Conservation (phyloP, 2,113 vertebrate genomes). For the Nothobranchius furzeri region DNA sequence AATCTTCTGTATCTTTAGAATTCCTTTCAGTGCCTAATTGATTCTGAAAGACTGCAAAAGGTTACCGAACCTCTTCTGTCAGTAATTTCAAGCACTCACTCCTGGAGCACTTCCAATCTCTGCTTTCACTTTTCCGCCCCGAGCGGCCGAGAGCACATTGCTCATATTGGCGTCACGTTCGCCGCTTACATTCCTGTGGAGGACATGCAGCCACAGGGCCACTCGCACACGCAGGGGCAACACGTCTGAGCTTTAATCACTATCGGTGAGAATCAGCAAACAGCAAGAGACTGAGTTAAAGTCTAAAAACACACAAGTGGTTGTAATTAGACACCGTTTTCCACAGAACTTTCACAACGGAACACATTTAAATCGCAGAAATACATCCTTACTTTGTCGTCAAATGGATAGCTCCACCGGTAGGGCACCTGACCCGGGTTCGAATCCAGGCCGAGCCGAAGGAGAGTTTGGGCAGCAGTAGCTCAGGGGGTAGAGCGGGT, state of each 20-base stretch:
- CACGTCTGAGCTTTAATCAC: constrained; percentile 42
- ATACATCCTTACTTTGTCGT: background rate
- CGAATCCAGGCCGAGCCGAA: no score
- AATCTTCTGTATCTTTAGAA: constrained; percentile 68
- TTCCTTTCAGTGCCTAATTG: constrained; percentile 69
- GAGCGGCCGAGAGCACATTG: constrained; percentile 64
- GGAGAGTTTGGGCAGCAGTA: no score
- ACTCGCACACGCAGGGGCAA: constrained; percentile 13
- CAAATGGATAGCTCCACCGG: no score
- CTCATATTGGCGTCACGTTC: constrained; percentile 59
- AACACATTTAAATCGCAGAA: background rate
- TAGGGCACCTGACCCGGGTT: no score
- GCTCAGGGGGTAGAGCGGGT: no score
- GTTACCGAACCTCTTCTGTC: constrained; percentile 75
- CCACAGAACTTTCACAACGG: background rate
- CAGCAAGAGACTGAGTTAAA: background rate
- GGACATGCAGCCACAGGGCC: constrained; percentile 44
- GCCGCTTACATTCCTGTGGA: constrained; percentile 64
- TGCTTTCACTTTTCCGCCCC: constrained; percentile 68
- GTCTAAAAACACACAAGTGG: constrained; percentile 1
- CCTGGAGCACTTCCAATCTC: constrained; percentile 66
- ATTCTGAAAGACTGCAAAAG: constrained; percentile 73
- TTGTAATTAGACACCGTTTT: constrained; percentile 28
- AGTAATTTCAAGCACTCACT: constrained; percentile 75
- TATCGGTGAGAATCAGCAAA: constrained; percentile 29